These are phyloP conservation scores for Boulengeromyrus knoepffleri DNA, from an alignment of 2,113 vertebrate genomes.

Conservation along the genomic window DNA sequence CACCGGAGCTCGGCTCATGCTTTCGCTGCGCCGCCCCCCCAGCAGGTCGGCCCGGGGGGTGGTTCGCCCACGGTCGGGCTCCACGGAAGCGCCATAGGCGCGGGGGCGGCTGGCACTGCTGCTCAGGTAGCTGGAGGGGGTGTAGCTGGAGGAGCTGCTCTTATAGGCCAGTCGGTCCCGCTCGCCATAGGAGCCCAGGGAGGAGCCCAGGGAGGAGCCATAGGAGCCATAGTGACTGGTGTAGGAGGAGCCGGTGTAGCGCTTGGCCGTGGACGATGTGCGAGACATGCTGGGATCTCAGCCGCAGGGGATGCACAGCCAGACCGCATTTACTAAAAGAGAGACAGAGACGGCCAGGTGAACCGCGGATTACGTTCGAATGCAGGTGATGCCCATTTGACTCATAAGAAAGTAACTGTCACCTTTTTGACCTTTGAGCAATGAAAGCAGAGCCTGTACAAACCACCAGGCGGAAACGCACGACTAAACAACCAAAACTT, in stretches of 20 bases:
- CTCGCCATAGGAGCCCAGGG: conserved; percentile 67
- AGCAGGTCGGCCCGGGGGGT: conserved; percentile 68
- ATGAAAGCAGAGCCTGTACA: not conserved
- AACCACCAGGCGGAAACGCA: not conserved
- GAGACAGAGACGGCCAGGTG: conserved; percentile 12
- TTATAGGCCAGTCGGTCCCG: conserved; percentile 69
- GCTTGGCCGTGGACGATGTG: conserved; percentile 87
- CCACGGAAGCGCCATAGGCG: conserved; percentile 65
- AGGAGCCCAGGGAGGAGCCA: conserved; percentile 68
- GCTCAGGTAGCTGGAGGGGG: conserved; percentile 68
- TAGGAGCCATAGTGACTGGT: conserved; percentile 76
- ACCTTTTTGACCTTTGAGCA: not conserved
- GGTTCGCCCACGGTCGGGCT: conserved; percentile 61
- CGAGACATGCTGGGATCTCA: conserved; percentile 84
- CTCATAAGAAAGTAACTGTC: not conserved
- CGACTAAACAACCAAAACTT: not conserved
- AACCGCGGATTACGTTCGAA: not conserved
- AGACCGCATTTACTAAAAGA: conserved; percentile 77
- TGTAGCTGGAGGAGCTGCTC: conserved; percentile 47
- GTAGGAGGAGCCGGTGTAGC: conserved; percentile 69
- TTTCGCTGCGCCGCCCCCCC: conserved; percentile 65
- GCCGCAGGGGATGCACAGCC: conserved; percentile 51
- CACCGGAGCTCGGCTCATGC: conserved; percentile 63
- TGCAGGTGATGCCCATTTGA: not conserved
- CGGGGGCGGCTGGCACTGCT: conserved; percentile 52